Evolutionary conservation across 2,888 invertebrate genomes (phyloP).

Genomic region (Meandrusa payeni): DNA sequence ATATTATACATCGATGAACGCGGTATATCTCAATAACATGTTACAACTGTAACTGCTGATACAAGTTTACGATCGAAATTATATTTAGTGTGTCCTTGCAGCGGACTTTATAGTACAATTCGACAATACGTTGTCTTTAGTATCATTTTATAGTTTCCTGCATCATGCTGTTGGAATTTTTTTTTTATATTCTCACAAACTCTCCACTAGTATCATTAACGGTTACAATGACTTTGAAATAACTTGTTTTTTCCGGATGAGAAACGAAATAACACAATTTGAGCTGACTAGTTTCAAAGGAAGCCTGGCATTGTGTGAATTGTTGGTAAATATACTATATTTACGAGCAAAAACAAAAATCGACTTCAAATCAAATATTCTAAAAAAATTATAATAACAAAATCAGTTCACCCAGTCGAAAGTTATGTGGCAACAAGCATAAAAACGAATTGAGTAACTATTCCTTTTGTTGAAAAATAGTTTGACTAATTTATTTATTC

Average conservation of each 20-base stretch:
- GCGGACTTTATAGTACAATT: constrained; percentile 26
- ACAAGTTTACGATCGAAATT: constrained; percentile 31
- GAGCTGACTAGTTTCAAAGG: too few relatives aligned
- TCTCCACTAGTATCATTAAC: constrained; percentile 13
- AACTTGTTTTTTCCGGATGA: constrained; percentile 11
- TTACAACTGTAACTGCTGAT: constrained; percentile 22
- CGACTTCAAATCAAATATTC: too few relatives aligned
- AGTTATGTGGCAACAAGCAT: too few relatives aligned
- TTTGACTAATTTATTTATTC: too few relatives aligned
- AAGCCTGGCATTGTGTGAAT: too few relatives aligned
- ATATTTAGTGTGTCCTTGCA: constrained; percentile 34
- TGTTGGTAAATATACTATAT: too few relatives aligned
- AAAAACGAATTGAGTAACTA: too few relatives aligned
- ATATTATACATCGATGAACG: constrained; percentile 18
- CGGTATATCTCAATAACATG: constrained; percentile 20
- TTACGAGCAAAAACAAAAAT: too few relatives aligned
- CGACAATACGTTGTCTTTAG: constrained; percentile 28
- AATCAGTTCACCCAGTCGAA: too few relatives aligned
- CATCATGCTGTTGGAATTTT: constrained; percentile 27
- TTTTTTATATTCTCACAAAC: constrained; percentile 11
- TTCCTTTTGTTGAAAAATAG: too few relatives aligned
- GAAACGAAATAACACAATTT: too few relatives aligned
- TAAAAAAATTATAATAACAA: too few relatives aligned
- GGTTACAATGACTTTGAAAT: not conserved
- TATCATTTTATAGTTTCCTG: constrained; percentile 29